Evolutionary conservation across 2,888 invertebrate species (phyloP).

Genomic region (Cepaea hortensis): DNA sequence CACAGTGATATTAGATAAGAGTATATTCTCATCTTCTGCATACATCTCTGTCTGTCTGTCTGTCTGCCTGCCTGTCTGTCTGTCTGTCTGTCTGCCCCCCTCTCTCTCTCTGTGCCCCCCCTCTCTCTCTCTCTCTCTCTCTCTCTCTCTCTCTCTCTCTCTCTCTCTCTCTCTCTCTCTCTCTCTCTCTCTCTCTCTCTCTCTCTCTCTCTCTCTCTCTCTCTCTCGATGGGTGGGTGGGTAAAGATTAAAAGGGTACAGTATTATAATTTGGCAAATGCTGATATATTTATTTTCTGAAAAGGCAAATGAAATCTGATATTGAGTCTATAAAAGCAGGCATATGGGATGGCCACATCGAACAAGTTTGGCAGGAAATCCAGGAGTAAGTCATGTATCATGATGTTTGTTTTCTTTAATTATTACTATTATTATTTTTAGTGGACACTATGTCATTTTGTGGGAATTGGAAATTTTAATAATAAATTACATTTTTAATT

Average conservation of each 20-base stretch:
- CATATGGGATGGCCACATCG: slow-evolving; percentile 84
- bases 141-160: too few relatives aligned
- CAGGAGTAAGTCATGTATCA: slow-evolving; percentile 79
- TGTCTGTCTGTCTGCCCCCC: too few relatives aligned
- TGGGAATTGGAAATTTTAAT: background rate
- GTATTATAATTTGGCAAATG: too few relatives aligned
- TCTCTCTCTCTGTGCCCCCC: too few relatives aligned
- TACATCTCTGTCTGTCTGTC: too few relatives aligned
- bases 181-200: background rate
- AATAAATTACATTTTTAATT: background rate
- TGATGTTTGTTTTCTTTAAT: too few relatives aligned
- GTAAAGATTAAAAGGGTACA: background rate
- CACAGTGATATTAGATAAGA: too few relatives aligned
- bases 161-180: too few relatives aligned
- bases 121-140: too few relatives aligned
- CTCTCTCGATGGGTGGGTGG: background rate
- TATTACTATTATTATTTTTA: background rate
- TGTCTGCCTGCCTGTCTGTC: too few relatives aligned
- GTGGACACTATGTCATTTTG: background rate
- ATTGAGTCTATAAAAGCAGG: slow-evolving; percentile 80
- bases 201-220: slow-evolving; percentile 1
- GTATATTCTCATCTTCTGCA: too few relatives aligned
- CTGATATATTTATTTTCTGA: background rate
- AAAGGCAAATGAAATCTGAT: slow-evolving; percentile 82
- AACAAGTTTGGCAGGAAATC: slow-evolving; percentile 85